Conservation (phyloP, 2,113 vertebrate species). For the Zosterops borbonicus region DNA sequence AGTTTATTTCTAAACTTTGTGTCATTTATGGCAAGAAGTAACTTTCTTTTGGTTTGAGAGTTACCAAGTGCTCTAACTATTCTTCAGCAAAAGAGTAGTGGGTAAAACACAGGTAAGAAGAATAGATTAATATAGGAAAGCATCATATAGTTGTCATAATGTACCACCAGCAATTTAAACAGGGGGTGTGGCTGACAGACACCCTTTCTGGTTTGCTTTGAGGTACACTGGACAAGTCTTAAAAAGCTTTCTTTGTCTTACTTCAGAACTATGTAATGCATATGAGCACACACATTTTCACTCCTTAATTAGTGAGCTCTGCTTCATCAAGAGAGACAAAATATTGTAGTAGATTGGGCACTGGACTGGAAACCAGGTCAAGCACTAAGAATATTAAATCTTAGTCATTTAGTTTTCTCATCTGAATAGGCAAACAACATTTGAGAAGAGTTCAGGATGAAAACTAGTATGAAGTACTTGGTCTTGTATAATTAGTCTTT, state of each 20-base stretch:
- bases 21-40: not conserved
- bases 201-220: not conserved
- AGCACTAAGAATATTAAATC: not conserved
- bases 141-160: not conserved
- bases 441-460: not conserved
- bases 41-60: not conserved
- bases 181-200: not conserved
- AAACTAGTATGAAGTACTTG: not conserved
- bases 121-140: not conserved
- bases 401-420: not conserved
- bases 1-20: not conserved
- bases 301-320: conserved; percentile 4
- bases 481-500: not conserved
- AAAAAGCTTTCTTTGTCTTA: conserved; percentile 8
- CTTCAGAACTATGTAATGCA: not conserved
- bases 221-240: not conserved
- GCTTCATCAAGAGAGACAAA: conserved; percentile 7
- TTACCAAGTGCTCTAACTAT: not conserved
- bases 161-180: not conserved
- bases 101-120: not conserved
- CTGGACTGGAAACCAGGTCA: conserved; percentile 44
- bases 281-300: not conserved
- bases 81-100: not conserved
- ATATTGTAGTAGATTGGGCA: not conserved
- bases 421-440: not conserved